phyloP scores from a whole-genome alignment of 2,113 vertebrate species.

The Myrmecophaga tridactyla region DNA sequence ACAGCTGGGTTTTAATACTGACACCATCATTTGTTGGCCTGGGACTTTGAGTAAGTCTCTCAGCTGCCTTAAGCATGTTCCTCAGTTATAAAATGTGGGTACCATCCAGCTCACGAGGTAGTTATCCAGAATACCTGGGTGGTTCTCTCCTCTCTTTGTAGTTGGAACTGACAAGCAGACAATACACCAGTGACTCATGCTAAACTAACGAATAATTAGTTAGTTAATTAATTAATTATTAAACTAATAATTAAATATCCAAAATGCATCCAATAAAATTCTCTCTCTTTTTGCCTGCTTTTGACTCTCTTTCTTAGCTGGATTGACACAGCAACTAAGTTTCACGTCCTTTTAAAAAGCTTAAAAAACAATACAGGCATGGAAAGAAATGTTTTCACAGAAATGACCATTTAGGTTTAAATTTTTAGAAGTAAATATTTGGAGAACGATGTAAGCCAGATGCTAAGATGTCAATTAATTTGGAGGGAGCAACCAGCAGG shows the following conservation, averaged over 20 bases:
- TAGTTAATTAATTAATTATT: too few relatives aligned
- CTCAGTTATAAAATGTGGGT: neutral
- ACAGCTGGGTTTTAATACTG: neutral
- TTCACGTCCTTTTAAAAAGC: neutral
- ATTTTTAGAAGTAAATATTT: neutral
- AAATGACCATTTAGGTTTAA: neutral
- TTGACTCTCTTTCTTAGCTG: neutral
- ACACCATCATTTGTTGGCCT: neutral
- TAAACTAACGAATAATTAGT: too few relatives aligned
- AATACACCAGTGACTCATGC: neutral
- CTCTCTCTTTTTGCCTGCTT: neutral
- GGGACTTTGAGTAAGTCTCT: neutral
- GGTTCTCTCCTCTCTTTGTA: neutral
- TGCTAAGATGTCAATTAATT: conserved; percentile 7
- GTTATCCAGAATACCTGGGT: neutral
- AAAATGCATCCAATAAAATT: neutral
- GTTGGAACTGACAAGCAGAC: neutral
- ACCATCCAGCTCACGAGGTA: neutral
- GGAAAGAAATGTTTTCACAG: neutral
- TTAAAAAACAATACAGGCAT: neutral
- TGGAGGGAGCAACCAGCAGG: neutral
- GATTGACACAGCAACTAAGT: too few relatives aligned
- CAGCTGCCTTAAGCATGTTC: neutral
- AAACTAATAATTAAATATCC: neutral
- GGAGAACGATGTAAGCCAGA: neutral